These are phyloP conservation scores for Sebastes melanostomus DNA, from an alignment of 2,797 vertebrate species.

Conservation along the genomic window DNA sequence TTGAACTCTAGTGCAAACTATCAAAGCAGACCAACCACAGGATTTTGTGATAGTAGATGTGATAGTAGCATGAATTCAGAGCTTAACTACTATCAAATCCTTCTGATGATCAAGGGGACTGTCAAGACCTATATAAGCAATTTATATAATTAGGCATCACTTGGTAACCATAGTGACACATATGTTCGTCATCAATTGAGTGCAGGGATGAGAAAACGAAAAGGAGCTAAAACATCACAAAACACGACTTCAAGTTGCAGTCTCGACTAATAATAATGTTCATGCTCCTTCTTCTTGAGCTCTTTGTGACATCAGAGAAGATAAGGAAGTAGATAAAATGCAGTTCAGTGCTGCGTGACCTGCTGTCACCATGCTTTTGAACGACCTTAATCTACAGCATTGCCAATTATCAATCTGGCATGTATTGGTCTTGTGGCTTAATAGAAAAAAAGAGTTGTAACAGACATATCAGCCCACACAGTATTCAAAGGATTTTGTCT, in stretches of 20 bases:
- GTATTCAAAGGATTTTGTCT: neutral
- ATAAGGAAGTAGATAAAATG: neutral
- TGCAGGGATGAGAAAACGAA: neutral
- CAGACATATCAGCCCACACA: neutral
- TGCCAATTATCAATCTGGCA: neutral
- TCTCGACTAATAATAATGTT: neutral
- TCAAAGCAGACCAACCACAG: no score
- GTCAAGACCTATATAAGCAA: neutral
- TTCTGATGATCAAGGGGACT: no score
- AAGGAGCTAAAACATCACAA: neutral
- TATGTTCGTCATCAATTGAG: neutral
- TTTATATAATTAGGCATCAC: neutral
- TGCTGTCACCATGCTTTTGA: neutral
- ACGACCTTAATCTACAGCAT: neutral
- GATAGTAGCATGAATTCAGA: neutral
- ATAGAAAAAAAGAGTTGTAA: neutral
- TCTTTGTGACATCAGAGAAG: neutral
- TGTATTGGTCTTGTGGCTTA: neutral
- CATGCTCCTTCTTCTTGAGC: neutral
- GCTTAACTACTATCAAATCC: neutral
- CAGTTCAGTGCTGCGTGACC: neutral
- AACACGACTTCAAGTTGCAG: neutral
- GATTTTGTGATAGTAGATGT: no score
- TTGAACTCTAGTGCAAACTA: no score
- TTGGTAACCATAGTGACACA: neutral